A percentile compares a stretch with the other conserved stretches of the same genome.
Conservation (phyloP, 2,797 vertebrate species). For the Sitta carolinensis region DNA sequence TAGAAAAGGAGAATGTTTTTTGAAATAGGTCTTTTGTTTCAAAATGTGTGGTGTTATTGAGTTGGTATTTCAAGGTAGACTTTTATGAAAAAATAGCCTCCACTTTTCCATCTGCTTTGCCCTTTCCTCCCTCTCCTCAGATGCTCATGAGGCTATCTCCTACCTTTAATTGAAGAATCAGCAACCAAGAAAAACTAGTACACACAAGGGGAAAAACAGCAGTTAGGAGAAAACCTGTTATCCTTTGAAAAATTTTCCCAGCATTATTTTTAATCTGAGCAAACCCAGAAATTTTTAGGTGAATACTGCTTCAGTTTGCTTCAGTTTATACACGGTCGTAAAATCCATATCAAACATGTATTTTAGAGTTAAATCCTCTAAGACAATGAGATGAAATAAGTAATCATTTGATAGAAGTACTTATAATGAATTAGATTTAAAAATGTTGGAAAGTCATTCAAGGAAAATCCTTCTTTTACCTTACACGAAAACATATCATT, state of each 20-base stretch:
- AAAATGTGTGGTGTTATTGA: background rate
- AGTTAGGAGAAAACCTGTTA: background rate
- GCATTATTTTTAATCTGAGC: constrained; percentile 32
- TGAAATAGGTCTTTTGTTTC: background rate
- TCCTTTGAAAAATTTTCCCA: constrained; percentile 26
- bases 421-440: constrained; percentile 47
- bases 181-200: background rate
- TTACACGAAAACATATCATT: constrained; percentile 80
- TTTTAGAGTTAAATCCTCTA: constrained; percentile 44
- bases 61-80: background rate
- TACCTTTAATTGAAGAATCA: background rate
- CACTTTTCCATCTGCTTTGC: background rate
- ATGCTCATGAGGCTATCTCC: background rate
- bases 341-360: background rate
- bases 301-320: background rate
- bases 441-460: constrained; percentile 68
- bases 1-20: background rate
- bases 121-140: background rate
- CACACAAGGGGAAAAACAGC: background rate
- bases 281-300: constrained; percentile 42
- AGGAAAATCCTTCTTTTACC: constrained; percentile 62
- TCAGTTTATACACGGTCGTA: constrained; percentile 32
- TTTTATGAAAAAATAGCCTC: background rate
- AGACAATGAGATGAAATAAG: constrained; percentile 47
- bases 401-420: constrained; percentile 37